These are phyloP conservation scores for Nematostella vectensis DNA, from an alignment of 92 coral and sea anemone genomes.

Conservation along the genomic window DNA sequence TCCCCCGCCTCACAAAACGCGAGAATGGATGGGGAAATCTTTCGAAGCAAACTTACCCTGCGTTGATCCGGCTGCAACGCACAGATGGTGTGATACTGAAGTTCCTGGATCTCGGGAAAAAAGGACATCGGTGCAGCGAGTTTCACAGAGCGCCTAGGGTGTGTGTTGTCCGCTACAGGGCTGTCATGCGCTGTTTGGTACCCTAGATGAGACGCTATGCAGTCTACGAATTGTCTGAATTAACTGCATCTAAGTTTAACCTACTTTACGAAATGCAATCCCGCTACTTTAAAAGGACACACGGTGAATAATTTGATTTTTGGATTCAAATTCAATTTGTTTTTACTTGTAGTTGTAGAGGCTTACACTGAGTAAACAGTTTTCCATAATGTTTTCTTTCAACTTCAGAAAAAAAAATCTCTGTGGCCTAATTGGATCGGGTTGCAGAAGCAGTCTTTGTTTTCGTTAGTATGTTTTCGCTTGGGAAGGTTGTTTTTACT, in stretches of 20 bases:
- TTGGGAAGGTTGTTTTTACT: no score
- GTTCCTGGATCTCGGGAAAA: constrained; percentile 54
- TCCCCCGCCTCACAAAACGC: background rate
- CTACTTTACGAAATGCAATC: no score
- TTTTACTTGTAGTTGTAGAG: background rate
- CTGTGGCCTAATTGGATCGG: constrained; percentile 4
- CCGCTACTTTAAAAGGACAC: background rate
- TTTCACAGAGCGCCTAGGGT: constrained; percentile 27
- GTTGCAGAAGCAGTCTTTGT: background rate
- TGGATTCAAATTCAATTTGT: background rate
- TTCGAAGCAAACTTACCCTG: constrained; percentile 43
- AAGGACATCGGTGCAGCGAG: no score
- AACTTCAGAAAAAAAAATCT: constrained; percentile 8
- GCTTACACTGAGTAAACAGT: constrained; percentile 6
- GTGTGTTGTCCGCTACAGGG: constrained; percentile 20
- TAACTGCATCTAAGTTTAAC: constrained; percentile 39
- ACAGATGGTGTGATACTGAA: constrained; percentile 53
- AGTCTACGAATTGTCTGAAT: constrained; percentile 30
- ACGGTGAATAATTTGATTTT: background rate
- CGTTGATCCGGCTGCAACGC: constrained; percentile 49
- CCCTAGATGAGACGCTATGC: constrained; percentile 31
- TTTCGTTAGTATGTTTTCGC: no score
- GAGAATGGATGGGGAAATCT: constrained; percentile 1
- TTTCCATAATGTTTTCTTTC: constrained; percentile 3
- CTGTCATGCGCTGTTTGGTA: constrained; percentile 40